A percentile compares a stretch with the other conserved stretches of the same genome.
These are phyloP conservation scores for Syngnathus rostellatus DNA, from an alignment of 2,797 vertebrate genomes.

Conservation along the genomic window DNA sequence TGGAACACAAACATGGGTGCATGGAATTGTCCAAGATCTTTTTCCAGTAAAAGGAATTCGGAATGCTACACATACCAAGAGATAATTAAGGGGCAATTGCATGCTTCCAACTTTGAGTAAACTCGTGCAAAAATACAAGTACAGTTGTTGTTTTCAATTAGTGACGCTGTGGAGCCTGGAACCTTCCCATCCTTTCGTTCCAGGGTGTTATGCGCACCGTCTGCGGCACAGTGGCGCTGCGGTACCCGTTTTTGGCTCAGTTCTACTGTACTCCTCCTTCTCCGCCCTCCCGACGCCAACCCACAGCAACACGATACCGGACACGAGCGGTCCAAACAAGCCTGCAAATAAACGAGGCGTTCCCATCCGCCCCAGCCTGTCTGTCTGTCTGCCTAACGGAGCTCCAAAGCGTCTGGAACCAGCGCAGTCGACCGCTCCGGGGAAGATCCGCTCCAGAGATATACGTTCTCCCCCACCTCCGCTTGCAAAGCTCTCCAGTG, in stretches of 20 bases:
- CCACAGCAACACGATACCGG: constrained; percentile 64
- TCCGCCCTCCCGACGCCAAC: constrained; percentile 40
- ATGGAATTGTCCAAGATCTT: too few species aligned
- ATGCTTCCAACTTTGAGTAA: background rate
- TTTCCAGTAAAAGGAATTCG: too few species aligned
- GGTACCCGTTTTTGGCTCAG: constrained; percentile 2
- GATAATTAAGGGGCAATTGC: background rate
- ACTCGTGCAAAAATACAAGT: background rate
- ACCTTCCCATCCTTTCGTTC: background rate
- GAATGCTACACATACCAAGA: too few species aligned
- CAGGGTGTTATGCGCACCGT: constrained; percentile 36
- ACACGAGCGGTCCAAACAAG: constrained; percentile 65
- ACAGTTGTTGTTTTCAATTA: too few species aligned
- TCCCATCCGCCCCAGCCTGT: constrained; percentile 56
- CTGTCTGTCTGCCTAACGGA: constrained; percentile 45
- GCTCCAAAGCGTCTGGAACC: constrained; percentile 27
- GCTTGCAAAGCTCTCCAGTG: constrained; percentile 21
- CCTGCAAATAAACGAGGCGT: constrained; percentile 65
- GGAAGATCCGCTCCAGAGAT: constrained; percentile 29
- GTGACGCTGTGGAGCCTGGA: too few species aligned
- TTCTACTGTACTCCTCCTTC: constrained; percentile 26
- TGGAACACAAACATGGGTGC: too few species aligned
- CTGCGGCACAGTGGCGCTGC: constrained; percentile 59
- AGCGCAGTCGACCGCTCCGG: constrained; percentile 32
- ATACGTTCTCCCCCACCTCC: constrained; percentile 21